These are phyloP conservation scores for Cydia strobilella DNA, from an alignment of 1,140 invertebrate species.

Conservation along the genomic window DNA sequence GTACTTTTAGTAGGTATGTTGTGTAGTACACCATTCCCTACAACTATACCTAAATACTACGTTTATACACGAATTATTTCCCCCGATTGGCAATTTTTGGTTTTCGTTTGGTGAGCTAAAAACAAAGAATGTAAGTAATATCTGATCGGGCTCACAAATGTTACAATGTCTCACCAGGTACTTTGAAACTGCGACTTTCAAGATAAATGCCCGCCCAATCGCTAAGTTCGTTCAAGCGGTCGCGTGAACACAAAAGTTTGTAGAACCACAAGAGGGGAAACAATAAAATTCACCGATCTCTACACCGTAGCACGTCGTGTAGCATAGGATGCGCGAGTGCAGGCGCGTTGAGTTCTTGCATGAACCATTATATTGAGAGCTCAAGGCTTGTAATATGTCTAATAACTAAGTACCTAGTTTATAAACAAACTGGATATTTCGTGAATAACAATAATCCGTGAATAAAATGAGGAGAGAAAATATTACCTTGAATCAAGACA, in stretches of 20 bases:
- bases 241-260: slow-evolving; percentile 47
- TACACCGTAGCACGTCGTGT: slow-evolving; percentile 36
- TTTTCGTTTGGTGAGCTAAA: no score
- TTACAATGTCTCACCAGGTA: slow-evolving; percentile 20
- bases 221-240: slow-evolving; percentile 29
- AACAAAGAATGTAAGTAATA: slow-evolving; percentile 21
- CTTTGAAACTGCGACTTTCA: slow-evolving; percentile 23
- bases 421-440: no score
- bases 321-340: not conserved
- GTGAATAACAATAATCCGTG: no score
- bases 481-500: no score
- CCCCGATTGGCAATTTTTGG: no score
- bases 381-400: no score
- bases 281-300: slow-evolving; percentile 67
- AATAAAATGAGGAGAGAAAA: no score
- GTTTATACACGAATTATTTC: no score
- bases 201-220: slow-evolving; percentile 19
- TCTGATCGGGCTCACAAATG: slow-evolving; percentile 13
- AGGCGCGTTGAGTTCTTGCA: not conserved
- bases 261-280: slow-evolving; percentile 47
- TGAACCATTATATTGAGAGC: not conserved
- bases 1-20: no score
- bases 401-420: no score
- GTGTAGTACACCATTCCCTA: no score
- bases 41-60: no score